Evolutionary conservation across 2,888 invertebrate genomes (phyloP).

Genomic region (Trilocha varians): DNA sequence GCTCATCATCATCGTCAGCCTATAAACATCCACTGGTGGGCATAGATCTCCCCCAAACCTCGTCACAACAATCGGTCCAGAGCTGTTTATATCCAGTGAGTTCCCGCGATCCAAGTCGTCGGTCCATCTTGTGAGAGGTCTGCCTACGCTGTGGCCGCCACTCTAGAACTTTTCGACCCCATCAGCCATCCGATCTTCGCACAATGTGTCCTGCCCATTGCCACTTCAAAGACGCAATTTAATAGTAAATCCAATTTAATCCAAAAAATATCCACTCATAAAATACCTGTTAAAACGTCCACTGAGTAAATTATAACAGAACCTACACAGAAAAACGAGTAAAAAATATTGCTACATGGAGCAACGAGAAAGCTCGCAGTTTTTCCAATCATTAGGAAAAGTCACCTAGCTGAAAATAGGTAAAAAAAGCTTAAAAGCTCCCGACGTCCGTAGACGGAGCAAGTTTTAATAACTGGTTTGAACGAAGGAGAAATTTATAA

Average conservation of each 20-base stretch:
- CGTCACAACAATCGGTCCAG: no score
- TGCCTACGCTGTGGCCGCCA: no score
- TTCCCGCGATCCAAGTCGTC: no score
- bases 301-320: background rate
- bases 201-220: no score
- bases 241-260: background rate
- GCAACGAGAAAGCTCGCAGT: conserved; percentile 13
- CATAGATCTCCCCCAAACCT: no score
- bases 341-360: conserved; percentile 2
- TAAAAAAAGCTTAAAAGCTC: conserved; percentile 11
- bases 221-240: no score
- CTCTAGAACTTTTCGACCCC: no score
- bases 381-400: conserved; percentile 25
- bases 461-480: conserved; percentile 6
- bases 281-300: background rate
- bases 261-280: background rate
- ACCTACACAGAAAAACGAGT: background rate
- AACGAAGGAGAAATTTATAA: background rate
- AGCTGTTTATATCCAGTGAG: no score
- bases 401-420: conserved; percentile 20
- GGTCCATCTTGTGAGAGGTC: no score
- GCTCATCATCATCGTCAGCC: no score
- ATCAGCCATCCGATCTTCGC: no score
- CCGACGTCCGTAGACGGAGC: conserved; percentile 2
- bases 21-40: no score